Evolutionary conservation across 2,113 vertebrate genomes (phyloP).

Genomic region (Epinephelus moara): DNA sequence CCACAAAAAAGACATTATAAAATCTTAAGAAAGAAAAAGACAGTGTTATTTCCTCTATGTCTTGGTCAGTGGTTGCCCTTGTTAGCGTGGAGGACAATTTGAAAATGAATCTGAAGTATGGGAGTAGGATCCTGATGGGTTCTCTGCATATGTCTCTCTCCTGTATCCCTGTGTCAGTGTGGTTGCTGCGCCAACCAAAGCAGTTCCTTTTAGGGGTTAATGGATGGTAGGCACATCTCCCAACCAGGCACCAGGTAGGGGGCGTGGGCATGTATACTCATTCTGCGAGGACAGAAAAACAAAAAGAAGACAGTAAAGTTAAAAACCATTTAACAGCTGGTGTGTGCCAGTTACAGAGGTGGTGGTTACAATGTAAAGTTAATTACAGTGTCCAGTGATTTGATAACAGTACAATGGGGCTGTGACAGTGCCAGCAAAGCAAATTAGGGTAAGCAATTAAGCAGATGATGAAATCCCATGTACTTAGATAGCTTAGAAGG

Average conservation of each 20-base stretch:
- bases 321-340: conserved; percentile 49
- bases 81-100: conserved; percentile 25
- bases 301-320: conserved; percentile 32
- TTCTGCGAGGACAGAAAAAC: conserved; percentile 74
- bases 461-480: conserved; percentile 65
- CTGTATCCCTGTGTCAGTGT: conserved; percentile 9
- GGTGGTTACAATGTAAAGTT: conserved; percentile 71
- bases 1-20: conserved; percentile 51
- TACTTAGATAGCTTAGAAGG: conserved; percentile 43
- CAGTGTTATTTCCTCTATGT: conserved; percentile 18
- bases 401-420: conserved; percentile 68
- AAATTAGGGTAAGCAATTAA: conserved; percentile 76
- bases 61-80: conserved; percentile 25
- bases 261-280: conserved; percentile 85
- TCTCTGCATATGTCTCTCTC: conserved; percentile 40
- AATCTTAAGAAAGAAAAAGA: conserved; percentile 47
- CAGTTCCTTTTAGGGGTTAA: conserved; percentile 60
- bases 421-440: conserved; percentile 65
- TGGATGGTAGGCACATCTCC: conserved; percentile 83
- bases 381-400: conserved; percentile 72
- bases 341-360: conserved; percentile 32
- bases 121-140: conserved; percentile 31
- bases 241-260: conserved; percentile 85
- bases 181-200: conserved; percentile 36
- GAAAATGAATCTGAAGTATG: conserved; percentile 39